Evolutionary conservation across 2,113 vertebrate genomes (phyloP).

Genomic region (Sylvia atricapilla): DNA sequence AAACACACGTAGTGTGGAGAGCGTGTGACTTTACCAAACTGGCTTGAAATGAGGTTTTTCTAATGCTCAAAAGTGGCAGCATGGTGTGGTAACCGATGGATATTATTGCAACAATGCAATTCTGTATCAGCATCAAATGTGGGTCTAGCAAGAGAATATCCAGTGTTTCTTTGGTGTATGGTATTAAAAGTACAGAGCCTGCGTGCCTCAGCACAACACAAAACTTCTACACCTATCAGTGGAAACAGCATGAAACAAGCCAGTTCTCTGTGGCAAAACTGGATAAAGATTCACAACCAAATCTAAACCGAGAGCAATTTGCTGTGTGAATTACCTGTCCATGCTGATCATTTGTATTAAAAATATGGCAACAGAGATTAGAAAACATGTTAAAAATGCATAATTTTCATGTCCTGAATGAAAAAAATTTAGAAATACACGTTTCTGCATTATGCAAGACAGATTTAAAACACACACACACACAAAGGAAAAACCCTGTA

Average conservation of each 20-base stretch:
- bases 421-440: conserved; percentile 39
- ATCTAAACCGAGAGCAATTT: not conserved
- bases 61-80: not conserved
- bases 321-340: not conserved
- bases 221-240: not conserved
- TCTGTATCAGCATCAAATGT: not conserved
- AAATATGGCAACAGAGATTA: conserved; percentile 63
- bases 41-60: not conserved
- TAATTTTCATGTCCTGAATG: conserved; percentile 26
- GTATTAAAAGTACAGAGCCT: conserved; percentile 10
- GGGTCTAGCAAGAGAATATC: not conserved
- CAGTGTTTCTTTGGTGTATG: conserved; percentile 74
- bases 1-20: not conserved
- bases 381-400: conserved; percentile 58
- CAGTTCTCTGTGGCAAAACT: not conserved
- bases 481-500: not conserved
- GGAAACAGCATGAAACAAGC: conserved; percentile 11
- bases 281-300: not conserved
- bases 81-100: not conserved
- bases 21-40: not conserved
- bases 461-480: conserved; percentile 9
- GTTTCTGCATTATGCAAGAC: not conserved
- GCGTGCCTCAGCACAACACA: not conserved
- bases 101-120: conserved; percentile 34
- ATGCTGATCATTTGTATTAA: conserved; percentile 43